Evolutionary conservation across 2,113 vertebrate genomes (phyloP), one percentile per base, ranked within the genome.

Genomic region (Noturus placidus): DNA sequence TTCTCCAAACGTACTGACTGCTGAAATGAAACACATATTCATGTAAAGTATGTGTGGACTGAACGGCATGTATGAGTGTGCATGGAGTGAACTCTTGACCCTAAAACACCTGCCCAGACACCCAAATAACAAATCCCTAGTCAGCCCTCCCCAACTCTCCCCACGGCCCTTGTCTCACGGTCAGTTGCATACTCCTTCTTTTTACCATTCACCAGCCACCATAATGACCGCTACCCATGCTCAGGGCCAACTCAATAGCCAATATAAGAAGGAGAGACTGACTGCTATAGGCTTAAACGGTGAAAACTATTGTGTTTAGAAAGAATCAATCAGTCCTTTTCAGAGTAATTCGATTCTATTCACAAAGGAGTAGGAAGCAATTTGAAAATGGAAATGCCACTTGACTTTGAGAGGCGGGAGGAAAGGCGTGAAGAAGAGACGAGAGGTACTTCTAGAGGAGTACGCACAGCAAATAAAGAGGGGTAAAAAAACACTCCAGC

Each of bases 311-410:
- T 94, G 94, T 95, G 94, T 93, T 94, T 91, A 91, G 88, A 93
- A 93, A 94, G 93, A 94, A 95, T 95, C 94, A 95, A 95, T 95
- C 94, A 93, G 91, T 92, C 93, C 93, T 92, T 94, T 93, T 94
- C 93, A 94, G 92, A 93, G 94, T 94, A 93, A 95, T 94, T 94
- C 90, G 90, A 93, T 94, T 94, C 92, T 92, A 94, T 94, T 94
- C 94, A 95, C 94, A 94, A 95, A 94, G 93, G 93, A 91, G 87
- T 84, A 88, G 93, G 93, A 94, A 94, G 93, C 94, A 94, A 94
- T 94, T 94, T 94, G 90, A 94, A 95, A 94, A 95, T 94, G 93
- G 93, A 95, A 94, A 95, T 94, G 92, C 93, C 92, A 93, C 93
- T 95, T 94, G 93, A 94, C 92, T 94, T 93, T 87, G 90, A 93